Base-by-base conservation (phyloP, 2,113 vertebrate genomes). In the Chroicocephalus ridibundus region DNA sequence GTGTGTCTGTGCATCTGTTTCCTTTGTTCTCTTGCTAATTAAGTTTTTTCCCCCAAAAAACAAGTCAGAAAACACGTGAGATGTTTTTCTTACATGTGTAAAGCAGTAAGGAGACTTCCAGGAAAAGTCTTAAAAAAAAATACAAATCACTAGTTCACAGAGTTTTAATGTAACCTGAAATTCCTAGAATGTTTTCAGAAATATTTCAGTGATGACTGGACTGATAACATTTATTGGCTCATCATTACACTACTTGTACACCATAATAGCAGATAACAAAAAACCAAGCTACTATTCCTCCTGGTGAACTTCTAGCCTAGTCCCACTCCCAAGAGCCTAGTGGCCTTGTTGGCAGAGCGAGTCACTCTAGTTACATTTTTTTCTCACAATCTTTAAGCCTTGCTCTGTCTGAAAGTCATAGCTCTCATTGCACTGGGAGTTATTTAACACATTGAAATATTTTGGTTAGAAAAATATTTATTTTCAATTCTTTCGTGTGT, bases 31-130 rank as follows among this genome's bases (percentile, higher is more conserved):
- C 20, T 64, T 71, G 7, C 13, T 60, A 82, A 49, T 87, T 44
- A 52, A 68, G 6, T 6, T 10, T 47, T 13, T 2, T 4, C 8
- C 5, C 0, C 0, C 5, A 38, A 77, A 69, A 10, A 69, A 10
- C 2, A 52, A 22, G 4, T 57, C 27, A 72, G 52, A 60, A 61
- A 93, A 69, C 26, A 60, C 5, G 17, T 17, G 6, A 77, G 5
- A 38, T 25, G 10, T n/a, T 85, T 82, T 82, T 62, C 26, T 64
- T 66, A 9, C 10, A 55, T 60, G n/a, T 76, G 24, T 49, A 51
- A 64, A 64, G 55, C 20, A 58, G 8, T 22, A 74, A 76, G 38
- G 17, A 76, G 14, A 40, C 11, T 76, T 82, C 20, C 40, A 71
- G 38, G 24, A 49, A 74, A 86, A 66, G 13, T 49, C 52, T 82